Evolutionary conservation across 2,888 invertebrate species (phyloP), one percentile per base, ranked within the genome.

Genomic region (Philopedon plagiatum): DNA sequence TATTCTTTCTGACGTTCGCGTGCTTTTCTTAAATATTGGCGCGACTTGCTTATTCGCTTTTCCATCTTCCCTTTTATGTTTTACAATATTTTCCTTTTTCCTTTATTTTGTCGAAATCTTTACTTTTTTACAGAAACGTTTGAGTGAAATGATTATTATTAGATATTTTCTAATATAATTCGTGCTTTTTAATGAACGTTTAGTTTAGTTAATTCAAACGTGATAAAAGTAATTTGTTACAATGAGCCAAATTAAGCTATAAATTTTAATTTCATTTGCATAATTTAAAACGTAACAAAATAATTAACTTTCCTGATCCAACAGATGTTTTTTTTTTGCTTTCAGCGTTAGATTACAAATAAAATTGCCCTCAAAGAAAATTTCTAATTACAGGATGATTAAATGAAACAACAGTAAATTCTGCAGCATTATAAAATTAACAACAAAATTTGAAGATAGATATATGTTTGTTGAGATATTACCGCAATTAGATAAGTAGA

Each of bases 311-410:
- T 58, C 21, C 58, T 58, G 58, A 58, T 58, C 41, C 39, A 58
- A 39, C 58, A 58, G 58, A 58, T 58, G 58, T 58, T 58, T 58
- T 58, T 58, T 58, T 58, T 23, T 58, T 39, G 39, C 58, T 39
- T 58, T 58, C 19, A 58, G 41, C 23, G 39, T 39, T 41, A 23
- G 37, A 13, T 39, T 15, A 39, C 39, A 39, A 58, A 39, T 39
- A 37, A 57, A 57, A 57, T 19, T 57, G 18, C 37, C 58, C 58
- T 39, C 23, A 58, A 37, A 39, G 21, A 39, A n/a, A 39, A 23
- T 58, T 58, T 58, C 7, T 39, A 39, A 58, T 23, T 58, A 39
- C 19, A 13, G 11, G n/a, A 9, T 23, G 34, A 58, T 58, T 58
- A 58, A 58, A 23, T 23, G 13, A 21, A 58, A 37, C n/a, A n/a